Conservation (phyloP, 2,797 vertebrate species). For the Microhierax caerulescens region DNA sequence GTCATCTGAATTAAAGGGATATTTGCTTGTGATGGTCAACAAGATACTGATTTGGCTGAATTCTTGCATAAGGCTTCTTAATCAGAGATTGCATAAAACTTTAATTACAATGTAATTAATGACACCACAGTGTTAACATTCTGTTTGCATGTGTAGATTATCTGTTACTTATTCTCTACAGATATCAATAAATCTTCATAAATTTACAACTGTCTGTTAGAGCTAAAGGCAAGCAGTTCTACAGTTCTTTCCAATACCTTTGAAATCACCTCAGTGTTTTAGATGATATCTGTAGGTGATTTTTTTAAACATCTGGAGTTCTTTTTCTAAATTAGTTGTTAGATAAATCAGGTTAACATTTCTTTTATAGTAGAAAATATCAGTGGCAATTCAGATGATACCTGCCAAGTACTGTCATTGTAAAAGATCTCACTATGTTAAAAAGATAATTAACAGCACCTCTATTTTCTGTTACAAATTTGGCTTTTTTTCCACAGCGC, state of each 20-base stretch:
- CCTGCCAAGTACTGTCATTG: background rate
- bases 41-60: background rate
- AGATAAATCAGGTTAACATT: background rate
- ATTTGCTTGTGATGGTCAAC: background rate
- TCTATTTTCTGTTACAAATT: background rate
- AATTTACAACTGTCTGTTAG: background rate
- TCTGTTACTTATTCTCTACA: background rate
- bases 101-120: background rate
- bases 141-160: background rate
- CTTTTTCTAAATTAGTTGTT: background rate
- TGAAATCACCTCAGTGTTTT: background rate
- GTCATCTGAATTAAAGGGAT: background rate
- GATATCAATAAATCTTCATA: background rate
- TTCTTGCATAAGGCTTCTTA: background rate
- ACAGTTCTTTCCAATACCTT: background rate
- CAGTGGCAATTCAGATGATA: background rate
- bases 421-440: background rate
- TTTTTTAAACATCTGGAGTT: background rate
- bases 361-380: background rate
- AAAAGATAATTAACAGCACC: background rate
- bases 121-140: background rate
- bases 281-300: background rate
- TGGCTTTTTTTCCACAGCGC: background rate
- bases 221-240: background rate
- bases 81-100: background rate